Evolutionary conservation across 2,113 vertebrate genomes (phyloP), one percentile per base, ranked within the genome.

Genomic region (Sylvilagus bachmani): DNA sequence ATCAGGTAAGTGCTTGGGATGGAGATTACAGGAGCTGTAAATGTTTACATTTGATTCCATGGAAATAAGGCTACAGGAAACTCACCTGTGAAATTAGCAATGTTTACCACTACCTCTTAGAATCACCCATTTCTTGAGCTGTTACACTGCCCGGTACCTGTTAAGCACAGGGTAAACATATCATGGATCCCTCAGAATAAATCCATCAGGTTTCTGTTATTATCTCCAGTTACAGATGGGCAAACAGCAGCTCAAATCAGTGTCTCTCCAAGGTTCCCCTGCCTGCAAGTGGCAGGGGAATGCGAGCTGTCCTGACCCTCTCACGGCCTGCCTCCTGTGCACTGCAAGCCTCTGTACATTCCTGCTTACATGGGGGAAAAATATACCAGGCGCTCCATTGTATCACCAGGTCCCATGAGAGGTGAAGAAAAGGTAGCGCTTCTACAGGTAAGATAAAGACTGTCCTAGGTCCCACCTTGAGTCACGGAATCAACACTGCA

Each of bases 251-350:
- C 17, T 69, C 51, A 13, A 55, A 67, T 66, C 62, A 75, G 85
- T 58, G 6, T 86, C 55, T 64, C 83, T 90, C 53, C 38, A 78
- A 62, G 49, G n/a, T 44, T 53, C 77, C 36, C 9, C 44, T 36
- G 29, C 21, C 29, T 14, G 6, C 13, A 19, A 36, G 5, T 16
- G 67, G 16, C 79, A 49, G 25, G 51, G 58, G 7, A 70, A 70
- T 8, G 13, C 24, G 51, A 77, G 38, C 66, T 36, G n/a, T 29
- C 83, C 70, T 66, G 38, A 55, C 38, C 36, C 14, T 58, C 55
- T 58, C 55, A 31, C 0, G 0, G 21, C 0, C 55, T 58, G 3
- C 8, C 21, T 58, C 29, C 8, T 14, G 25, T 3, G 0, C 11
- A 27, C 49, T 62, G n/a, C 5, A 10, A 80, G 27, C 1, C 38